Evolutionary conservation across 2,888 invertebrate species (phyloP).

Genomic region (Ernsta delagoae): DNA sequence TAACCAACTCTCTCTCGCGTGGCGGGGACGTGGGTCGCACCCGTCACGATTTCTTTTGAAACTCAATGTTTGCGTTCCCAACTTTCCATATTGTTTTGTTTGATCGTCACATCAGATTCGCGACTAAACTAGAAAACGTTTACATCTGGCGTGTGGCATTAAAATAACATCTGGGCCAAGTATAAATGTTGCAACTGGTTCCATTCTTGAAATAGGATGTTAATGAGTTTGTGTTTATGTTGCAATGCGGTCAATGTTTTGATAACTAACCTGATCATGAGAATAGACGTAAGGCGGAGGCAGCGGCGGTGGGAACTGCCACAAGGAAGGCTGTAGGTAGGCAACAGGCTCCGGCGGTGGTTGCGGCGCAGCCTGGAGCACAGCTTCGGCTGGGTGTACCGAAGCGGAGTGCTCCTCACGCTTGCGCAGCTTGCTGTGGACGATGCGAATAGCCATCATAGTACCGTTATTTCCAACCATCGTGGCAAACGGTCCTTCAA

Average conservation of each 20-base stretch:
- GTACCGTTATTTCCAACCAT: slow-evolving; percentile 95
- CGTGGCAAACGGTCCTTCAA: slow-evolving; percentile 76
- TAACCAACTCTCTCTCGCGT: slow-evolving; percentile 72
- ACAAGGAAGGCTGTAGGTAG: slow-evolving; percentile 89
- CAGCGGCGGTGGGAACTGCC: slow-evolving; percentile 93
- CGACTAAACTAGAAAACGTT: slow-evolving; percentile 53
- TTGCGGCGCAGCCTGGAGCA: slow-evolving; percentile 84
- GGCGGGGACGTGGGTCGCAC: slow-evolving; percentile 73
- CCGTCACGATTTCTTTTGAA: slow-evolving; percentile 76
- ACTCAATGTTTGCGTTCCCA: slow-evolving; percentile 57
- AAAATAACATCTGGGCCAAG: slow-evolving; percentile 73
- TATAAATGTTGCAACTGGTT: slow-evolving; percentile 65
- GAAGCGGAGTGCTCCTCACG: slow-evolving; percentile 91
- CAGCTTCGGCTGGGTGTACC: slow-evolving; percentile 88
- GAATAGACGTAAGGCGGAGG: slow-evolving; percentile 90
- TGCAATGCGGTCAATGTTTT: slow-evolving; percentile 41
- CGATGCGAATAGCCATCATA: slow-evolving; percentile 95
- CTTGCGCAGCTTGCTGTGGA: slow-evolving; percentile 95
- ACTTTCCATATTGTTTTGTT: slow-evolving; percentile 64
- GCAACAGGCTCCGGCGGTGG: slow-evolving; percentile 84
- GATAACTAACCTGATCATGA: slow-evolving; percentile 90
- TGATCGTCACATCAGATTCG: slow-evolving; percentile 41
- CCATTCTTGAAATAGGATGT: slow-evolving; percentile 57
- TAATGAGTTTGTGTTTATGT: slow-evolving; percentile 37
- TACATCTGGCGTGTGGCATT: slow-evolving; percentile 56